Percentiles rank a stretch among this genome's conserved stretches.
These are phyloP conservation scores for Lydus trimaculatus DNA, from an alignment of 2,888 invertebrate genomes.

Conservation along the genomic window DNA sequence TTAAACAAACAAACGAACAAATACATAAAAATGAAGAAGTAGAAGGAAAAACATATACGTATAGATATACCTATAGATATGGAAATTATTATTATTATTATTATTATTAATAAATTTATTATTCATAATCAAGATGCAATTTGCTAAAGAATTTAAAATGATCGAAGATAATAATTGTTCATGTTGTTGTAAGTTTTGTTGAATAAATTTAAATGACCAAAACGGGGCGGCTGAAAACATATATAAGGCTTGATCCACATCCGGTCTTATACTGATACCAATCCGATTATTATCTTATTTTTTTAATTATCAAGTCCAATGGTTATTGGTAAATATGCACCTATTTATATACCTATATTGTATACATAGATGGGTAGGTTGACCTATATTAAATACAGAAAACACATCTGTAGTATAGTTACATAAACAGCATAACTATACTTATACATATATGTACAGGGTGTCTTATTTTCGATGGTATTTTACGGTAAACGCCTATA, in stretches of 20 bases:
- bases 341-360: no score
- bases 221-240: not conserved
- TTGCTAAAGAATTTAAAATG: not conserved
- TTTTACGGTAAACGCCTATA: no score
- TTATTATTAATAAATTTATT: not conserved
- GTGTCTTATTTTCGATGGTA: no score
- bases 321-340: not conserved
- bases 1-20: no score
- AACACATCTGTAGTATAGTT: no score
- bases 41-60: no score
- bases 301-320: not conserved
- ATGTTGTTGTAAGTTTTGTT: not conserved
- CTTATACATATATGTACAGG: no score
- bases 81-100: no score
- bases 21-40: no score
- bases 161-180: not conserved
- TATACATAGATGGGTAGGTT: no score
- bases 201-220: not conserved
- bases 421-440: no score
- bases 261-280: not conserved
- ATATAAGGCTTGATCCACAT: slow-evolving; percentile 6
- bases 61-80: no score
- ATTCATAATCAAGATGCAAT: not conserved
- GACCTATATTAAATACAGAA: not conserved
- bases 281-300: not conserved